Conservation (phyloP, 1,140 invertebrate species). For the Aphelinus certus region DNA sequence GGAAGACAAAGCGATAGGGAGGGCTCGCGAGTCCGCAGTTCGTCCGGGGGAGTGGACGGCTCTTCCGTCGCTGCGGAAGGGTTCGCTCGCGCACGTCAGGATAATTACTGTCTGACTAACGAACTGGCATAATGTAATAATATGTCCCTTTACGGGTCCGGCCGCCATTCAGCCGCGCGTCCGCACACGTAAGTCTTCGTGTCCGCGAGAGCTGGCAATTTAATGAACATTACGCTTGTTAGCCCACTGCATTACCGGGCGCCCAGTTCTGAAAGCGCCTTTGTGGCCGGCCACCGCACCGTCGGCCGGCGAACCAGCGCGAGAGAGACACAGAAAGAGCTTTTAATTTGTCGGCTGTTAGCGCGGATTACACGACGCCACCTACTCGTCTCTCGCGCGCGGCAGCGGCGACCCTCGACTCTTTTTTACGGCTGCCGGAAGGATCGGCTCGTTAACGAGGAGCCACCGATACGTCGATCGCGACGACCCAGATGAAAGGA, state of each 20-base stretch:
- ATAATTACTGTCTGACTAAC: slow-evolving; percentile 51
- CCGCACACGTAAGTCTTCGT: slow-evolving; percentile 11
- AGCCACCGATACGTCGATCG: no score
- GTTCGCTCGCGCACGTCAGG: slow-evolving; percentile 26
- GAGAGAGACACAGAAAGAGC: slow-evolving; percentile 35
- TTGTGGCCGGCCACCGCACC: slow-evolving; percentile 37
- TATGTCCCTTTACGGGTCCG: slow-evolving; percentile 42
- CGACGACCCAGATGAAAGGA: no score
- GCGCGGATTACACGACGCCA: slow-evolving; percentile 44
- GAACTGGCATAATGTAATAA: slow-evolving; percentile 52
- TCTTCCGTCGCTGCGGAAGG: no score
- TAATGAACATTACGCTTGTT: slow-evolving; percentile 55
- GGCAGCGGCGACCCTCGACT: no score
- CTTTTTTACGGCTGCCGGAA: no score
- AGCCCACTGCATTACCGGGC: slow-evolving; percentile 45
- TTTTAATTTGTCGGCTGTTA: slow-evolving; percentile 50
- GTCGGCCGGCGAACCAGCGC: no score
- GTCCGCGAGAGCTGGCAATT: slow-evolving; percentile 37
- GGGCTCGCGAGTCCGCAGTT: no score
- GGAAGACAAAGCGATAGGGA: no score
- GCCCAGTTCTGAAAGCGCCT: slow-evolving; percentile 41
- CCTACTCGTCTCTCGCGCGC: no score
- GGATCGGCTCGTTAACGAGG: no score
- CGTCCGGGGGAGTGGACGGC: no score
- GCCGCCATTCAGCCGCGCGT: slow-evolving; percentile 6